These are phyloP conservation scores for Montipora capricornis DNA, from an alignment of 64 coral and sea anemone species.

Conservation along the genomic window DNA sequence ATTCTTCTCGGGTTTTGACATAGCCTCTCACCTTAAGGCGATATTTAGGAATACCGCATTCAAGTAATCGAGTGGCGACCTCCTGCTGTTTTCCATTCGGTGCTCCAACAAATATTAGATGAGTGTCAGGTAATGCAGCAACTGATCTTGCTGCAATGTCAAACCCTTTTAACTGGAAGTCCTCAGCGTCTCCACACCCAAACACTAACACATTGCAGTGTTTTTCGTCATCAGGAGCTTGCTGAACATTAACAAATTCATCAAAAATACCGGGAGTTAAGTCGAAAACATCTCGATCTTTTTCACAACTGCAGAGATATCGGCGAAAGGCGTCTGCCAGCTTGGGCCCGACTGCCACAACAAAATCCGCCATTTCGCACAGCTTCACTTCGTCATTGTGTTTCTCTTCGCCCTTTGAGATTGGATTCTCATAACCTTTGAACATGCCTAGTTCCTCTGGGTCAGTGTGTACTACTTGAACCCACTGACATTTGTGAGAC, in stretches of 20 bases:
- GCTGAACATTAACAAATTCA: background rate
- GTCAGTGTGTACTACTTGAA: slow-evolving; percentile 20
- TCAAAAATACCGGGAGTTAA: background rate
- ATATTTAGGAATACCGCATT: too few species aligned
- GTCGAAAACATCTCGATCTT: background rate
- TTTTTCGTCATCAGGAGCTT: too few species aligned
- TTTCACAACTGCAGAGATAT: too few species aligned
- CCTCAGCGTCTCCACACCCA: background rate
- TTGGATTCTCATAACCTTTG: background rate
- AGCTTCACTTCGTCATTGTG: background rate
- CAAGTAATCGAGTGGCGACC: too few species aligned
- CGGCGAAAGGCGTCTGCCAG: too few species aligned
- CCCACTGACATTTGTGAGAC: background rate
- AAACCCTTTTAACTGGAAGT: too few species aligned
- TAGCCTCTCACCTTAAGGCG: too few species aligned
- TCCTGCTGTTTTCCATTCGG: too few species aligned
- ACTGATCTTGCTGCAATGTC: too few species aligned
- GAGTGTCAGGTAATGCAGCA: too few species aligned
- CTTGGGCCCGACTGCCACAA: background rate
- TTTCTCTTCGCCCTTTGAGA: background rate
- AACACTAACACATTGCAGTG: background rate
- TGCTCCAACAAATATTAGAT: too few species aligned
- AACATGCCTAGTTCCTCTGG: background rate
- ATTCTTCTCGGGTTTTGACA: background rate
- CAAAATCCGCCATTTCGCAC: background rate